These are phyloP conservation scores for Oreohelix idahoensis DNA, from an alignment of 1,140 invertebrate genomes.

Conservation along the genomic window DNA sequence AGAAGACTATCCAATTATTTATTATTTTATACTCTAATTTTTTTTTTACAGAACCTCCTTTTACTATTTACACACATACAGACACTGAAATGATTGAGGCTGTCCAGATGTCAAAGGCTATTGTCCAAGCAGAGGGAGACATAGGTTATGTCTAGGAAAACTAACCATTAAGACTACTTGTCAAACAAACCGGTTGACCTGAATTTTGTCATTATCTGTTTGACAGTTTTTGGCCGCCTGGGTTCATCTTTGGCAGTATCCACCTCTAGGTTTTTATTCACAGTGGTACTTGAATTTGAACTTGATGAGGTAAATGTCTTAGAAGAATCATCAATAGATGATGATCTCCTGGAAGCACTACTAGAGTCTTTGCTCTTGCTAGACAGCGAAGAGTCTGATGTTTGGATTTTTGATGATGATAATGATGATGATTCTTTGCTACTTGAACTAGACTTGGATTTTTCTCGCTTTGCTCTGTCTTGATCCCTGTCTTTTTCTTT, in stretches of 20 bases:
- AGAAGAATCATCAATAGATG: not conserved
- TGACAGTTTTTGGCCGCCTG: slow-evolving; percentile 62
- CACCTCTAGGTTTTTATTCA: slow-evolving; percentile 29
- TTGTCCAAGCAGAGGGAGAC: no score
- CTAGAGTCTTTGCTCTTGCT: slow-evolving; percentile 18
- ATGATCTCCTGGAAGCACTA: slow-evolving; percentile 22
- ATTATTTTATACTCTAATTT: no score
- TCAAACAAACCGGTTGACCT: slow-evolving; percentile 62
- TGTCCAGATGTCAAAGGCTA: no score
- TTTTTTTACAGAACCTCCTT: no score
- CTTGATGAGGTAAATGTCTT: not conserved
- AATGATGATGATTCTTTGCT: slow-evolving; percentile 40
- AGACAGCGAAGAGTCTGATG: not conserved
- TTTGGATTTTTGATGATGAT: slow-evolving; percentile 26
- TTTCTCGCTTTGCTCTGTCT: slow-evolving; percentile 28
- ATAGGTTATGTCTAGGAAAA: no score
- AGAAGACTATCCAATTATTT: no score
- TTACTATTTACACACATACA: no score
- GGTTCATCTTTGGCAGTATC: slow-evolving; percentile 47
- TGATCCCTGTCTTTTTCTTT: slow-evolving; percentile 42
- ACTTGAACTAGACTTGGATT: slow-evolving; percentile 21
- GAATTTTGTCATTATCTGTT: slow-evolving; percentile 59
- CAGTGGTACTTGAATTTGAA: not conserved
- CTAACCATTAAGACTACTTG: no score
- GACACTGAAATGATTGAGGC: no score